These are phyloP conservation scores for Dysmachus trigonus DNA, from an alignment of 2,888 invertebrate species.

Conservation along the genomic window DNA sequence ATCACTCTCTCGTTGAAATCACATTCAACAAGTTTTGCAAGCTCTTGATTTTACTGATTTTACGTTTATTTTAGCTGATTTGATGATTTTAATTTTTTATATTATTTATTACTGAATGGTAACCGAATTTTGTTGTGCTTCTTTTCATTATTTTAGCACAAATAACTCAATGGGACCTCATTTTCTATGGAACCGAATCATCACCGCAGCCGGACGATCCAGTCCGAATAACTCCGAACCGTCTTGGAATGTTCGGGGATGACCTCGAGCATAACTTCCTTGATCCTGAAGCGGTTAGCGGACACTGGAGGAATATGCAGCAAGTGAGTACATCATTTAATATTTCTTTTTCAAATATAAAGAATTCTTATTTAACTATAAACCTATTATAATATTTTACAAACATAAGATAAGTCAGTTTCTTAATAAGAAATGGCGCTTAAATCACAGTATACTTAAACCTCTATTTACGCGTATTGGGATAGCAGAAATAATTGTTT, in stretches of 20 bases:
- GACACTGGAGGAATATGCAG: conserved; percentile 72
- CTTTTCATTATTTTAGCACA: conserved; percentile 62
- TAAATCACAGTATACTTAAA: too few species aligned
- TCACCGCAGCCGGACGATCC: conserved; percentile 68
- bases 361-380: too few species aligned
- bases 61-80: neutral
- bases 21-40: neutral
- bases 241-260: conserved; percentile 60
- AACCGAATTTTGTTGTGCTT: neutral
- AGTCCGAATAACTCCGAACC: conserved; percentile 56
- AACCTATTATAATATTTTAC: too few species aligned
- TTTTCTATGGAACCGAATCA: conserved; percentile 81
- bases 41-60: neutral
- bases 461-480: too few species aligned
- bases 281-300: conserved; percentile 67
- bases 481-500: too few species aligned
- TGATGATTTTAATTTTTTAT: neutral
- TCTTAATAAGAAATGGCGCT: too few species aligned
- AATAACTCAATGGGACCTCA: conserved; percentile 81
- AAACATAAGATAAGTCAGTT: too few species aligned
- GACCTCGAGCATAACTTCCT: conserved; percentile 71
- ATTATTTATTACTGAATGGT: neutral
- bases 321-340: conserved; percentile 65
- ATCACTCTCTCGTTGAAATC: conserved; percentile 47
- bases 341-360: neutral